These are phyloP conservation scores for Lampropteryx suffumata DNA, from an alignment of 2,888 invertebrate species.

Conservation along the genomic window DNA sequence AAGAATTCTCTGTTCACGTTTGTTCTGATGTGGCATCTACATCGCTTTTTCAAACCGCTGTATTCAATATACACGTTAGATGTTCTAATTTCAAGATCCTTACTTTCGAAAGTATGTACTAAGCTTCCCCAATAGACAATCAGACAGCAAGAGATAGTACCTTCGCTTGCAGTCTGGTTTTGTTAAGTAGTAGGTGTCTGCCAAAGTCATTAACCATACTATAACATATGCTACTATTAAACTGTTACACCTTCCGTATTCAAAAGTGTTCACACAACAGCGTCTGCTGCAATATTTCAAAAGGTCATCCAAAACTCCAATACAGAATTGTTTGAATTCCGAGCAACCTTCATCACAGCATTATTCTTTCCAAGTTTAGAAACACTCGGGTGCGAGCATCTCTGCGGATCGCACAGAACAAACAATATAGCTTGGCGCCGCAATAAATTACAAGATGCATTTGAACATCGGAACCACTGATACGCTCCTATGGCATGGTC, in stretches of 20 bases:
- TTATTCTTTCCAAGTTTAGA: conserved; percentile 23
- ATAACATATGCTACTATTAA: too few species aligned
- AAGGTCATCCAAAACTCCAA: conserved; percentile 7
- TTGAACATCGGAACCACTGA: conserved; percentile 42
- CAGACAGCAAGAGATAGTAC: too few species aligned
- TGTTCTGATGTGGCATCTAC: conserved; percentile 22
- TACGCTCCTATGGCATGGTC: conserved; percentile 27
- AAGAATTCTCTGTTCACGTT: conserved; percentile 39
- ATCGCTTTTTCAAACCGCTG: conserved; percentile 2
- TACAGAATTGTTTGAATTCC: conserved; percentile 11
- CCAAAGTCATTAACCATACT: too few species aligned
- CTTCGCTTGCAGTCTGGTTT: too few species aligned
- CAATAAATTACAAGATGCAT: conserved; percentile 61
- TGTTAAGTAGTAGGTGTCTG: too few species aligned
- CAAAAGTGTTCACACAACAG: not conserved
- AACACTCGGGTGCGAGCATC: conserved; percentile 35
- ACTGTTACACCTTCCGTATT: not conserved
- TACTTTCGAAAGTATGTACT: too few species aligned
- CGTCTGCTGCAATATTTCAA: conserved; percentile 2
- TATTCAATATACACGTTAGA: not conserved
- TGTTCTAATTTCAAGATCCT: too few species aligned
- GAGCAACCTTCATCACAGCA: conserved; percentile 19
- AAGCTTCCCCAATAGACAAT: too few species aligned
- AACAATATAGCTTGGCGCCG: conserved; percentile 38
- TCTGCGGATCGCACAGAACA: conserved; percentile 10